Conservation (phyloP, 2,113 vertebrate genomes). For the Balaeniceps rex region DNA sequence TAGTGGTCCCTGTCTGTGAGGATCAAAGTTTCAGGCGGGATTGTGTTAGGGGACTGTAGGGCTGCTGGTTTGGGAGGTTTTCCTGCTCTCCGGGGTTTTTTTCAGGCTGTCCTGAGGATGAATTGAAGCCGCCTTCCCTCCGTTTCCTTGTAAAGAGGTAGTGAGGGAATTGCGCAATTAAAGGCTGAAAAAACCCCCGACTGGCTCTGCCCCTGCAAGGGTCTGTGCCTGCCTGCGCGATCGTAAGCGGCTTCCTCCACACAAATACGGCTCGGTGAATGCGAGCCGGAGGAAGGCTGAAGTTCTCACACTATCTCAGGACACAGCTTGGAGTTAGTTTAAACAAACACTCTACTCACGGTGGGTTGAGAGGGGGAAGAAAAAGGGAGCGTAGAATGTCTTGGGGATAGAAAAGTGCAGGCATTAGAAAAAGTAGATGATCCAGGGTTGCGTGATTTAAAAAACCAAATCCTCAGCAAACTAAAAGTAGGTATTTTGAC, state of each 20-base stretch:
- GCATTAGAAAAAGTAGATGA: neutral
- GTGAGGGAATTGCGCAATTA: neutral
- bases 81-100: neutral
- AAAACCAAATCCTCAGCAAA: neutral
- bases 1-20: neutral
- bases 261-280: fast-evolving
- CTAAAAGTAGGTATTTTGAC: neutral
- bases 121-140: neutral
- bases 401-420: neutral
- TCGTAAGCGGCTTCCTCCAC: neutral
- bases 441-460: fast-evolving
- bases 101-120: neutral
- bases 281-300: neutral
- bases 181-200: neutral
- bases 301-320: neutral
- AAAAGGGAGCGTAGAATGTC: neutral
- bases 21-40: neutral
- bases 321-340: neutral
- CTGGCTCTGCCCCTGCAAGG: neutral
- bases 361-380: neutral
- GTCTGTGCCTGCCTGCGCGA: neutral
- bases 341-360: fast-evolving
- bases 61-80: neutral
- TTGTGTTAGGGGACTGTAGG: neutral
- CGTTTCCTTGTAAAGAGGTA: neutral